These are phyloP conservation scores for Doris montereyensis DNA, from an alignment of 2,888 invertebrate species.

Conservation along the genomic window DNA sequence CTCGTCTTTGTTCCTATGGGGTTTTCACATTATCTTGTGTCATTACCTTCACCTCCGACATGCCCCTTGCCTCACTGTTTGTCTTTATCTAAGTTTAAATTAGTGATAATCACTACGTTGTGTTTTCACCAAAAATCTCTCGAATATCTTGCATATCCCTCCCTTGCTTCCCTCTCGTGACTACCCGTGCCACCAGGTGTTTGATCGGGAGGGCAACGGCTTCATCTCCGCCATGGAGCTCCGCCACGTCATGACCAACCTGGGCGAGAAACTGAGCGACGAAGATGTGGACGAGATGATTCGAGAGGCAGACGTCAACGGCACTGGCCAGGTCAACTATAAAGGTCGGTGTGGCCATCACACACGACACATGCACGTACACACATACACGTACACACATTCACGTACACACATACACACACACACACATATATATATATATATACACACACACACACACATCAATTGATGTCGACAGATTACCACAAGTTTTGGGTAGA, in stretches of 20 bases:
- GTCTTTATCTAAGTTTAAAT: neutral
- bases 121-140: neutral
- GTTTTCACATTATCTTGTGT: no score
- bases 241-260: slow-evolving; percentile 47
- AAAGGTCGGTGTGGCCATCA: slow-evolving; percentile 19
- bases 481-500: no score
- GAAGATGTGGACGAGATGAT: slow-evolving; percentile 43
- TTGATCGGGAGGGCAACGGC: slow-evolving; percentile 90
- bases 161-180: neutral
- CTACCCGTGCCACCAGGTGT: neutral
- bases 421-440: neutral
- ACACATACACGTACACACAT: slow-evolving; percentile 10
- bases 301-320: slow-evolving; percentile 38
- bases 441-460: no score
- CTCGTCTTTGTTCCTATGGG: no score
- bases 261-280: slow-evolving; percentile 40
- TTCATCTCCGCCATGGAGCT: slow-evolving; percentile 98
- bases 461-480: no score
- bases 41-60: no score
- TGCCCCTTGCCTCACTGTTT: no score
- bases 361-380: no score
- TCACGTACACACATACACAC: slow-evolving; percentile 13
- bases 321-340: slow-evolving; percentile 38
- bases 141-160: neutral
- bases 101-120: neutral